Percentiles rank a stretch among this genome's conserved stretches.
Evolutionary conservation across 2,113 vertebrate genomes (phyloP).

Genomic region (Cynocephalus volans): DNA sequence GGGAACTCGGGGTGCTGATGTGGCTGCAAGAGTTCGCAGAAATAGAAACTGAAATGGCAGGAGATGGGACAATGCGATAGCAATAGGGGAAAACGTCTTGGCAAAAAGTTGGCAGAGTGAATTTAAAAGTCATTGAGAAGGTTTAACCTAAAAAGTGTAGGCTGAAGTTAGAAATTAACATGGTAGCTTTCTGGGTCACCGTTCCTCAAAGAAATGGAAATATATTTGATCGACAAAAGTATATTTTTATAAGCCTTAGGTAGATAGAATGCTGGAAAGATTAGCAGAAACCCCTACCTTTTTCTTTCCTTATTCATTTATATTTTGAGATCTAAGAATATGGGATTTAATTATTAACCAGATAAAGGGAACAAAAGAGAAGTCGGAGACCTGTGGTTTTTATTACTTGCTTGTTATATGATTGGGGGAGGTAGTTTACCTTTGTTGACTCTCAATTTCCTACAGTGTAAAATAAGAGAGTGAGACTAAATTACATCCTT

Average conservation of each 20-base stretch:
- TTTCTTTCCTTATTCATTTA: not conserved
- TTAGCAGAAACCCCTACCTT: not conserved
- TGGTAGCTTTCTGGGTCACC: not conserved
- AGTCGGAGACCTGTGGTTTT: not conserved
- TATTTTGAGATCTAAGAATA: conserved; percentile 12
- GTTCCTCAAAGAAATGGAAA: conserved; percentile 28
- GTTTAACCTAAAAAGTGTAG: conserved; percentile 23
- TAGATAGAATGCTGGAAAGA: conserved; percentile 4
- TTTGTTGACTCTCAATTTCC: conserved; percentile 12
- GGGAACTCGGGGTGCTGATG: not conserved
- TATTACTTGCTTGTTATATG: not conserved
- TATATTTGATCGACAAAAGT: conserved; percentile 17
- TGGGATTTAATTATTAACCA: conserved; percentile 25
- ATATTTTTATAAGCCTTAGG: not conserved
- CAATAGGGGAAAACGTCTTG: not conserved
- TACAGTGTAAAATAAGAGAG: not conserved
- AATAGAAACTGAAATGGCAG: not conserved
- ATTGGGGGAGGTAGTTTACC: not conserved
- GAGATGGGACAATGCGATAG: not conserved
- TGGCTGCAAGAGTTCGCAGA: not conserved
- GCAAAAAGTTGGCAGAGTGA: not conserved
- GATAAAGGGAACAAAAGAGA: not conserved
- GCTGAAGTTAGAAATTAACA: not conserved
- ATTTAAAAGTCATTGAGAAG: not conserved
- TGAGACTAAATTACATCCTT: not conserved